Evolutionary conservation across 2,113 vertebrate species (phyloP).

Genomic region (Cyanoderma ruficeps): DNA sequence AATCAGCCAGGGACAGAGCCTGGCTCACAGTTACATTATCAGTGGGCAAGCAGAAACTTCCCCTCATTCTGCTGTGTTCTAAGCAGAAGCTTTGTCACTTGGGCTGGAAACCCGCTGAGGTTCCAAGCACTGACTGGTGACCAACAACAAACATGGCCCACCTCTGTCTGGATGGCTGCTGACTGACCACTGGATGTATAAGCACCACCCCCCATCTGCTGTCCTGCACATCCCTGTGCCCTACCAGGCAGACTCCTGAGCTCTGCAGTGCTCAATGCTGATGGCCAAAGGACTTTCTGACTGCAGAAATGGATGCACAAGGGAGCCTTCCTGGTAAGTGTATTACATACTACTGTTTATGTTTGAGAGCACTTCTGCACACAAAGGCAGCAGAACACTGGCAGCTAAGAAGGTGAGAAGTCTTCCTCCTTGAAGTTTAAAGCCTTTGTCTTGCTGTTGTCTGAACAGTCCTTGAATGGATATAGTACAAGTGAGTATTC

Average conservation of each 20-base stretch:
- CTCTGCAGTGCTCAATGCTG: not conserved
- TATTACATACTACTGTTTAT: too few species aligned
- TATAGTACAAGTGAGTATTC: not conserved
- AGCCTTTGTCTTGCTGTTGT: not conserved
- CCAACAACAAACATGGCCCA: not conserved
- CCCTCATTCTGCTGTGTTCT: not conserved
- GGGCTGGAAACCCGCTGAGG: not conserved
- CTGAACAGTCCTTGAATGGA: not conserved
- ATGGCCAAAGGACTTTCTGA: not conserved
- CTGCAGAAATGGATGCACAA: not conserved
- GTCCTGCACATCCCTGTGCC: not conserved
- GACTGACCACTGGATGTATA: not conserved
- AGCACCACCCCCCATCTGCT: not conserved
- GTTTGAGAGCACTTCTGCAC: not conserved
- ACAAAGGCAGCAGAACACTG: not conserved
- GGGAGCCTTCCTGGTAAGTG: not conserved
- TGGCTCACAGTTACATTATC: rapidly evolving
- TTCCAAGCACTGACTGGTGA: not conserved
- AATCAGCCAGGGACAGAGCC: not conserved
- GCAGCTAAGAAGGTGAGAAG: not conserved
- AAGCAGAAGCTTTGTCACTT: not conserved
- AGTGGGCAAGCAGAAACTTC: not conserved
- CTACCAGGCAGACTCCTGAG: not conserved
- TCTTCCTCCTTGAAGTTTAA: not conserved
- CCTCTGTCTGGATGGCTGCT: not conserved